Evolutionary conservation across 2,797 vertebrate genomes (phyloP).

Genomic region (Ctenopoma kingsleyae): DNA sequence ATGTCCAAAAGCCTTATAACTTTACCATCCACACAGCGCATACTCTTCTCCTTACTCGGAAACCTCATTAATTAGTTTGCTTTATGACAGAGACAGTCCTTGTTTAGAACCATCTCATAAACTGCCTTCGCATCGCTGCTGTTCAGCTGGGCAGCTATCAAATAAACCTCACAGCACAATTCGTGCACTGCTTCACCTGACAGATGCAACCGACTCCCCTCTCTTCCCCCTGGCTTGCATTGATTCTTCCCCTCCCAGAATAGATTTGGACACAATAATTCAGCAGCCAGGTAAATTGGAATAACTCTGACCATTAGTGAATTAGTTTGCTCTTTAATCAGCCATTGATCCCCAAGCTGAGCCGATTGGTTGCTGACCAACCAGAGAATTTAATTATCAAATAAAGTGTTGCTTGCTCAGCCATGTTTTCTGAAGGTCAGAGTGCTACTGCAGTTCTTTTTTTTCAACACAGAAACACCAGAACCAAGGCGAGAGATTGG

Average conservation of each 20-base stretch:
- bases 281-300: slow-evolving; percentile 84
- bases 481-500: slow-evolving; percentile 48
- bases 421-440: slow-evolving; percentile 87
- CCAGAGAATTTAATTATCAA: slow-evolving; percentile 86
- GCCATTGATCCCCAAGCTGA: slow-evolving; percentile 81
- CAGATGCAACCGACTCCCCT: slow-evolving; percentile 54
- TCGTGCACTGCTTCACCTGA: slow-evolving; percentile 64
- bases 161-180: slow-evolving; percentile 62
- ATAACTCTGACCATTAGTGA: slow-evolving; percentile 88
- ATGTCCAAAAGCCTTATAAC: slow-evolving; percentile 32
- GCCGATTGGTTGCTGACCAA: slow-evolving; percentile 84
- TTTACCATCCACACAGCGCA: slow-evolving; percentile 45
- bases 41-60: slow-evolving; percentile 45
- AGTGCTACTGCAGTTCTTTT: slow-evolving; percentile 66
- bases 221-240: slow-evolving; percentile 52
- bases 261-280: slow-evolving; percentile 81
- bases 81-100: slow-evolving; percentile 69
- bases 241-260: slow-evolving; percentile 68
- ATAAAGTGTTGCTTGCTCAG: slow-evolving; percentile 81
- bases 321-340: slow-evolving; percentile 87
- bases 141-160: slow-evolving; percentile 68
- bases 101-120: slow-evolving; percentile 68
- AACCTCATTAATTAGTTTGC: slow-evolving; percentile 82
- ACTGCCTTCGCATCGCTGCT: slow-evolving; percentile 54
- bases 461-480: slow-evolving; percentile 43